These are phyloP conservation scores for Ispidina lecontei DNA, from an alignment of 2,797 vertebrate species.

Conservation along the genomic window DNA sequence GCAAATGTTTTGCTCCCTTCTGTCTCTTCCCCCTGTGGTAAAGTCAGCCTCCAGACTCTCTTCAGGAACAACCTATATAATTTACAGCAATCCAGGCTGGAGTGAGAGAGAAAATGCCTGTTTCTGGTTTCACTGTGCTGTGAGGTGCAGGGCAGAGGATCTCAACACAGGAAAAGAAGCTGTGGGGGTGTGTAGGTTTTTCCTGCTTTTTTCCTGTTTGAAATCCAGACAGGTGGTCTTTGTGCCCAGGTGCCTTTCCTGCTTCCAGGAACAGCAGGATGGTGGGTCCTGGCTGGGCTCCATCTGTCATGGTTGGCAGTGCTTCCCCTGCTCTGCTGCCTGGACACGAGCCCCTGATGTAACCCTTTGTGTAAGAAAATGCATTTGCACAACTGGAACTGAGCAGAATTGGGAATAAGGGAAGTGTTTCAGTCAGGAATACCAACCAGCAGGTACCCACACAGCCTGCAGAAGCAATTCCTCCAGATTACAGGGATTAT, in stretches of 20 bases:
- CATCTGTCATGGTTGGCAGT: not conserved
- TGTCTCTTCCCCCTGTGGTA: not conserved
- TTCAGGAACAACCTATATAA: not conserved
- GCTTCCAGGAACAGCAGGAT: not conserved
- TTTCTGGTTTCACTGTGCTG: not conserved
- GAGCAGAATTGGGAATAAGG: not conserved
- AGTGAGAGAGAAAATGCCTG: not conserved
- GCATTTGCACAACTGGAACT: not conserved
- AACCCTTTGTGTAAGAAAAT: not conserved
- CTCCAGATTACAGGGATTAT: not conserved
- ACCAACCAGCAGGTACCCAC: not conserved
- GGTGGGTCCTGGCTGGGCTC: not conserved
- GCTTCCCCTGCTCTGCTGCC: fast-evolving
- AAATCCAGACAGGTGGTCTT: not conserved
- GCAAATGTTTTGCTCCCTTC: not conserved
- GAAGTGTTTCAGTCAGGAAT: not conserved
- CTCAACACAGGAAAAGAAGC: not conserved
- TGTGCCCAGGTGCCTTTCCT: not conserved
- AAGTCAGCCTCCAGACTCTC: not conserved
- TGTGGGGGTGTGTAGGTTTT: not conserved
- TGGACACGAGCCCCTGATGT: too few relatives aligned
- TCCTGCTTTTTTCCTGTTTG: not conserved
- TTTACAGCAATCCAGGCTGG: not conserved
- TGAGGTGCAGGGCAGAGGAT: not conserved
- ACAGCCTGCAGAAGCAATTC: not conserved